Conservation (phyloP, 2,888 invertebrate genomes). For the Argynnis bischoffii region DNA sequence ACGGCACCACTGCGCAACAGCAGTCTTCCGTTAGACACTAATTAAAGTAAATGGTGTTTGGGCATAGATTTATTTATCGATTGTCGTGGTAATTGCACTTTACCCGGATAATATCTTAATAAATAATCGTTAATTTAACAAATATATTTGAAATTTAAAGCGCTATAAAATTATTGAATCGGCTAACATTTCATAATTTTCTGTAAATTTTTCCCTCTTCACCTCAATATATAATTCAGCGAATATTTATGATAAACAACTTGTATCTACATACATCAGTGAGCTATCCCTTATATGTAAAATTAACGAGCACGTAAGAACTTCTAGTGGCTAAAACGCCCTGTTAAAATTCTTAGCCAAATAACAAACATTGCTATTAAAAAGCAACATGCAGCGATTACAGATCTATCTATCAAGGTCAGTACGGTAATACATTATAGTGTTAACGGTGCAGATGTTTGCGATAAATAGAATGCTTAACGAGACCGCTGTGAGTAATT, state of each 20-base stretch:
- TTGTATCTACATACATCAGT: conserved; percentile 1
- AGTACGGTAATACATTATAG: conserved; percentile 18
- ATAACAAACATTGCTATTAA: conserved; percentile 15
- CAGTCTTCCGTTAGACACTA: conserved; percentile 6
- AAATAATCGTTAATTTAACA: conserved; percentile 10
- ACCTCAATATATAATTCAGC: not conserved
- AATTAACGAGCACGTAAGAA: conserved; percentile 13
- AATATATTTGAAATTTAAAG: not conserved
- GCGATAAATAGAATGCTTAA: conserved; percentile 26
- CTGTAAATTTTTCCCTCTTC: not conserved
- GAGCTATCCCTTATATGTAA: not conserved
- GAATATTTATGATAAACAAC: not conserved
- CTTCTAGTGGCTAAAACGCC: conserved; percentile 4
- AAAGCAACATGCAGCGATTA: conserved; percentile 17
- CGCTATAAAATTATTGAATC: not conserved
- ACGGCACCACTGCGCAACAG: conserved; percentile 1
- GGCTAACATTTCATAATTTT: not conserved
- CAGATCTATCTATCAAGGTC: conserved; percentile 24
- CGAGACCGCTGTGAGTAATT: conserved; percentile 18
- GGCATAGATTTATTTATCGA: conserved; percentile 26
- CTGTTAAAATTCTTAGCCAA: conserved; percentile 17
- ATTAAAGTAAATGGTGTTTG: conserved; percentile 18
- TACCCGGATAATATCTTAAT: conserved; percentile 10
- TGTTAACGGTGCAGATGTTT: conserved; percentile 26
- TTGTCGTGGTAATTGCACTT: conserved; percentile 22